phyloP scores from a whole-genome alignment of 2,797 vertebrate species.

The Phylloscopus collybita region DNA sequence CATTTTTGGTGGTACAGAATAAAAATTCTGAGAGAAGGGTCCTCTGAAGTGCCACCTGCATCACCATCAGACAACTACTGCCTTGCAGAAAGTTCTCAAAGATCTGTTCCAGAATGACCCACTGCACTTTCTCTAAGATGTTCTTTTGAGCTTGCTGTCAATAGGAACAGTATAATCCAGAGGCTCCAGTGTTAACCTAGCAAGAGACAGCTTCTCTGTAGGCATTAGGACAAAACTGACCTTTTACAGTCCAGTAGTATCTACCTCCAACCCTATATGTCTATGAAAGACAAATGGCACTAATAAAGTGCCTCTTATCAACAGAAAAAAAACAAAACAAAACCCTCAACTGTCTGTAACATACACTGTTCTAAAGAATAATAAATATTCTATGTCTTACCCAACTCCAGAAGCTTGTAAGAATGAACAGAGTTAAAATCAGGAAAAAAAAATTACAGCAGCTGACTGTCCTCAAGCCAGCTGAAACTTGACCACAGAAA shows the following conservation, averaged over 20 bases:
- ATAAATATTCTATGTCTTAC: neutral
- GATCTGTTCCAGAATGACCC: neutral
- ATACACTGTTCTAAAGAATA: neutral
- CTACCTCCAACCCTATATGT: neutral
- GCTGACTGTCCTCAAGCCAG: conserved; percentile 27
- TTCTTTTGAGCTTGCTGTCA: neutral
- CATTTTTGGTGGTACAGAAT: neutral
- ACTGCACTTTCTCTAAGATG: neutral
- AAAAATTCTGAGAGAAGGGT: neutral
- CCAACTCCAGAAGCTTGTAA: neutral
- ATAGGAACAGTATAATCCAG: neutral
- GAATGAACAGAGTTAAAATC: conserved; percentile 32
- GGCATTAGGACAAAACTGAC: neutral
- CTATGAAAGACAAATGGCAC: neutral
- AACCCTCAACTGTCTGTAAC: neutral
- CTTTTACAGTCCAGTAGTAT: neutral
- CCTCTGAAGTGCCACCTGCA: neutral
- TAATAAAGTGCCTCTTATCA: neutral
- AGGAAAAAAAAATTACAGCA: neutral
- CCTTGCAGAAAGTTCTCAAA: neutral
- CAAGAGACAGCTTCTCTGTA: neutral
- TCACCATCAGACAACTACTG: neutral
- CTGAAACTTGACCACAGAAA: conserved; percentile 24
- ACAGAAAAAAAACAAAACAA: neutral
- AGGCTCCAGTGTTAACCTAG: neutral